These are phyloP conservation scores for Barypeithes pellucidus DNA, from an alignment of 2,888 invertebrate species.

Conservation along the genomic window DNA sequence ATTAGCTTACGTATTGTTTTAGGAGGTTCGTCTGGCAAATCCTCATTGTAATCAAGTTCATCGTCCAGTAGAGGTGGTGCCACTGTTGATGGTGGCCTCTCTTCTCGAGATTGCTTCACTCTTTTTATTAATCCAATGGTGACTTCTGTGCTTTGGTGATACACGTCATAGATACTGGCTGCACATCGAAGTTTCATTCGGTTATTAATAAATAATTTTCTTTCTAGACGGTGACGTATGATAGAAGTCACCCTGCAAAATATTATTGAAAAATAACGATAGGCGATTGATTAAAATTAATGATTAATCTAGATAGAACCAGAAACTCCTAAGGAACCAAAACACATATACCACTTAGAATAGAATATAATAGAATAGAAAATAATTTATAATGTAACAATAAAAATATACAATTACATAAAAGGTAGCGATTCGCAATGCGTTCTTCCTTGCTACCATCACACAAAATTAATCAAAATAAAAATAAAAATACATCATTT, in stretches of 20 bases:
- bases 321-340: no score
- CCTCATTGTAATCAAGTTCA: conserved; percentile 26
- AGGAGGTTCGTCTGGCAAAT: conserved; percentile 13
- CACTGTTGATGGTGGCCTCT: conserved; percentile 31
- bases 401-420: no score
- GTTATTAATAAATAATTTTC: conserved; percentile 26
- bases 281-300: no score
- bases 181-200: conserved; percentile 75
- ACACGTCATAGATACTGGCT: conserved; percentile 77
- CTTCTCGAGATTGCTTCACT: conserved; percentile 20
- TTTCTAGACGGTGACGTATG: conserved; percentile 38
- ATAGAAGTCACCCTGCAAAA: conserved; percentile 39
- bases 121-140: conserved; percentile 68
- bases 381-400: no score
- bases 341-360: no score
- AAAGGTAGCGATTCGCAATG: no score
- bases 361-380: no score
- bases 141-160: conserved; percentile 79
- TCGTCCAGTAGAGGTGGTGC: conserved; percentile 30
- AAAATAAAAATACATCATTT: no score
- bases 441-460: no score
- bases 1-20: conserved; percentile 44
- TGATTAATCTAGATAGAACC: no score
- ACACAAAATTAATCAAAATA: no score
- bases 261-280: neutral